Evolutionary conservation across 2,113 vertebrate species (phyloP).

Genomic region (Syrrhaptes paradoxus): DNA sequence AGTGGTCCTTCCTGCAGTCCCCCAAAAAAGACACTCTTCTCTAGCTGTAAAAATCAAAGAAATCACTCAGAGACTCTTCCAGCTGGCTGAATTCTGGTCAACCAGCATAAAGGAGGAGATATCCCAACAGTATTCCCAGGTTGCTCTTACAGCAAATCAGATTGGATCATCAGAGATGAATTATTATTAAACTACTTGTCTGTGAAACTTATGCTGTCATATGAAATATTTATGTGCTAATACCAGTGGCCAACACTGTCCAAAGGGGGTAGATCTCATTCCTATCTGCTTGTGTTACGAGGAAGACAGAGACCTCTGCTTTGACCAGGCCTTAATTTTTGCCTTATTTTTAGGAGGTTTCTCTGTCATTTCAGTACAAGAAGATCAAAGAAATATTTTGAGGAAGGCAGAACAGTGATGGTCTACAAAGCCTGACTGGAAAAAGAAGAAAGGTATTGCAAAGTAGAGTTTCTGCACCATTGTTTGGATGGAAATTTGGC

Average conservation of each 20-base stretch:
- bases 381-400: background rate
- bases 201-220: background rate
- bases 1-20: background rate
- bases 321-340: background rate
- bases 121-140: background rate
- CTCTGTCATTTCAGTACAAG: constrained; percentile 32
- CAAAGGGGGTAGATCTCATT: background rate
- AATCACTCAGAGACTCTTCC: background rate
- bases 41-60: background rate
- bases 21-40: background rate
- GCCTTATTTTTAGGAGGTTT: background rate
- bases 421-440: background rate
- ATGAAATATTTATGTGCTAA: background rate
- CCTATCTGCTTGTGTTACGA: background rate
- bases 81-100: background rate
- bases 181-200: background rate
- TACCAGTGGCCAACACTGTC: background rate
- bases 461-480: background rate
- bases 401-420: background rate
- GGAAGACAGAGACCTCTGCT: background rate
- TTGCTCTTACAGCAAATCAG: background rate
- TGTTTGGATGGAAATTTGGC: background rate
- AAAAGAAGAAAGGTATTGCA: background rate
- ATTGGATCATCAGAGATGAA: background rate
- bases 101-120: background rate